Percentiles rank a stretch among this genome's conserved stretches.
Conservation (phyloP, 2,888 invertebrate genomes). For the Cheilosia scutellata region DNA sequence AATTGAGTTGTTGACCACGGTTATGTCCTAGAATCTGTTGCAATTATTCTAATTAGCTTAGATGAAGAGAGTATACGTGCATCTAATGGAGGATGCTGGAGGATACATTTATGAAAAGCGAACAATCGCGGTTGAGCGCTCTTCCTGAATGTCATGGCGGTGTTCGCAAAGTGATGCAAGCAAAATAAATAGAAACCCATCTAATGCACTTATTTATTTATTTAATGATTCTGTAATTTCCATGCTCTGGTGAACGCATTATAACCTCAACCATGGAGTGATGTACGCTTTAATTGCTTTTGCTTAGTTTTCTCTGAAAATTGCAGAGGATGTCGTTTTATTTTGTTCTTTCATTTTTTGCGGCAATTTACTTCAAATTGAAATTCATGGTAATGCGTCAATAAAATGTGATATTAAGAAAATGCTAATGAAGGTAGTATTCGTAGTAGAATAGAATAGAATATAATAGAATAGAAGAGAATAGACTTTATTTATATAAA, state of each 20-base stretch:
- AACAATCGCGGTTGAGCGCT: not conserved
- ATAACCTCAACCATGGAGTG: not conserved
- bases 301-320: not conserved
- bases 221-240: conserved; percentile 8
- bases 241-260: not conserved
- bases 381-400: not conserved
- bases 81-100: not conserved
- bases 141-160: conserved; percentile 10
- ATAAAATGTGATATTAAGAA: not conserved
- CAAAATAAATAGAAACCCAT: not conserved
- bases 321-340: not conserved
- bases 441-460: no score
- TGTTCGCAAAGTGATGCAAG: not conserved
- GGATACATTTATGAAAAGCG: not conserved
- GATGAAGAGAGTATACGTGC: not conserved
- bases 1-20: not conserved
- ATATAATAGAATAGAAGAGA: no score
- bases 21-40: not conserved
- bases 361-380: not conserved
- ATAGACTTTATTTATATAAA: no score
- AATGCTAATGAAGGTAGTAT: not conserved
- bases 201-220: conserved; percentile 41
- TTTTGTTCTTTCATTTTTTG: not conserved
- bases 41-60: conserved; percentile 15
- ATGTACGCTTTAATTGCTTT: not conserved